Percentiles rank a stretch among this genome's conserved stretches.
phyloP scores from a whole-genome alignment of 2,797 vertebrate species.

The Sebastes matsubarae region DNA sequence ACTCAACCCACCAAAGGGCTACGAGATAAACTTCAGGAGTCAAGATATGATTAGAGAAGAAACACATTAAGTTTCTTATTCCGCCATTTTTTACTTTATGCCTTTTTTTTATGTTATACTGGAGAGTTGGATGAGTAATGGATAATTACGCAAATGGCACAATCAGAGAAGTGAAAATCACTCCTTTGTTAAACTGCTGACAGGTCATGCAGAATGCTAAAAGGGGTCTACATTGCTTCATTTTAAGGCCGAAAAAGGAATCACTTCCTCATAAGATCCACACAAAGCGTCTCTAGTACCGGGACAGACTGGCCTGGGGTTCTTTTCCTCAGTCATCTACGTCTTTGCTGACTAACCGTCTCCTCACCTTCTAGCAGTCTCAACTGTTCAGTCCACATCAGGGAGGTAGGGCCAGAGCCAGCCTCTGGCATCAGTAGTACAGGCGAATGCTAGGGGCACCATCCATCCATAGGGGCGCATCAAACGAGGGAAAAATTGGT shows the following conservation, averaged over 20 bases:
- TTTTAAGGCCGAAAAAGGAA: conserved; percentile 8
- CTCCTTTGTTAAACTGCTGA: neutral
- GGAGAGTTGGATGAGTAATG: neutral
- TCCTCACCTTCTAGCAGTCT: conserved; percentile 2
- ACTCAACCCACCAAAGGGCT: neutral
- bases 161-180: neutral
- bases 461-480: too few relatives aligned
- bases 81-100: neutral
- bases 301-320: neutral
- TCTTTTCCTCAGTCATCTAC: conserved; percentile 12
- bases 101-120: neutral
- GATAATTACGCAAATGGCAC: neutral
- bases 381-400: conserved; percentile 14
- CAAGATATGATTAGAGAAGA: neutral
- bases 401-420: neutral
- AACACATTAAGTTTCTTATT: neutral
- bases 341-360: conserved; percentile 7
- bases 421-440: neutral
- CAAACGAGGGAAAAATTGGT: too few relatives aligned
- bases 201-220: neutral
- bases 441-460: neutral
- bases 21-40: neutral
- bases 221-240: neutral
- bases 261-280: neutral
- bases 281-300: neutral